Base-by-base conservation (phyloP, 2,113 vertebrate species). In the Dendrocopos noguchii region DNA sequence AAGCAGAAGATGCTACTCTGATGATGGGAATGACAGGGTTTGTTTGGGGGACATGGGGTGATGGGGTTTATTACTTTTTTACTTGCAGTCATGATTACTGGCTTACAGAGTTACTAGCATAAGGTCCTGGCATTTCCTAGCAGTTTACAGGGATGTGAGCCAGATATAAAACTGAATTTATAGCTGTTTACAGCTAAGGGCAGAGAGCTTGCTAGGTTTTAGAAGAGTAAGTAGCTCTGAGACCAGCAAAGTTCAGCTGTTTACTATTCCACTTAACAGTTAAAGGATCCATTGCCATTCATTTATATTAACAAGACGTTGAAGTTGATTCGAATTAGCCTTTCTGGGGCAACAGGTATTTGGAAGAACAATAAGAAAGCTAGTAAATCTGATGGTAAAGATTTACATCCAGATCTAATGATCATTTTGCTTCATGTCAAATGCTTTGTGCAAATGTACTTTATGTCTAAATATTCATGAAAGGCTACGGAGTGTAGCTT, bases 281-380 rank as follows among this genome's bases (percentile, higher is more conserved):
- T 80, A 72, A 44, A 83, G 50, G 77, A 81, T 60, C 39, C 65
- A 59, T 15, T 72, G 52, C 12, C 36, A 21, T 60, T 91, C 64
- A 52, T 95, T 91, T 94, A 95, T 96, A 96, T 84, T 55, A 82
- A 77, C 13, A 85, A 42, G 56, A 89, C 91, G 72, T 59, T 89
- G 60, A 87, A 92, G 66, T 71, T 44, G 88, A 95, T 92, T 55
- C 71, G 70, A 80, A 92, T 75, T 79, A 89, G 44, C 16, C 9
- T 81, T 52, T 89, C 93, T 74, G 50, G 8, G 46, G 90, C 97
- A 96, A 84, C 72, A 47, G 46, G 84, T 83, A 65, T 56, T 87
- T 76, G 47, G 60, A 72, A 77, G 81, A 83, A 71, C 29, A 87
- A 83, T 0, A 2, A 84, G 70, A 86, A 92, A 94, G 27, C 20